phyloP scores from a whole-genome alignment of 2,888 invertebrate genomes.

The Mystacides longicornis region DNA sequence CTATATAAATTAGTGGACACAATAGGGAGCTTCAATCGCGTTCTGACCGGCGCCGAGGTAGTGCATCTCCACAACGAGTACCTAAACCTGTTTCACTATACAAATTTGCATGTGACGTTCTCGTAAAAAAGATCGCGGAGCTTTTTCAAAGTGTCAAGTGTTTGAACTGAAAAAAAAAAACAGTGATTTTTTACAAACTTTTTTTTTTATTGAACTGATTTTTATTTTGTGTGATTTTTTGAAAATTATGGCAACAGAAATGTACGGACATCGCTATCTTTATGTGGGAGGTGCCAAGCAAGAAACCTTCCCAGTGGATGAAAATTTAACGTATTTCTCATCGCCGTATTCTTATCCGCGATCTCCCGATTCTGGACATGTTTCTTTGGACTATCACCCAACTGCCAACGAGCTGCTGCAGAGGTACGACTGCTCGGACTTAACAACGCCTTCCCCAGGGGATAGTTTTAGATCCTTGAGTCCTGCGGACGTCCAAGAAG shows the following conservation, averaged over 20 bases:
- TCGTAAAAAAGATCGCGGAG: slow-evolving; percentile 18
- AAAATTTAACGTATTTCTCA: slow-evolving; percentile 22
- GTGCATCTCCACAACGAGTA: no score
- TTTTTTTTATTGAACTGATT: neutral
- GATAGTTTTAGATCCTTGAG: slow-evolving; percentile 43
- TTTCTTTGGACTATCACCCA: slow-evolving; percentile 46
- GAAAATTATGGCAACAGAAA: slow-evolving; percentile 41
- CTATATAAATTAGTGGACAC: slow-evolving; percentile 44
- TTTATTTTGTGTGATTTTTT: neutral
- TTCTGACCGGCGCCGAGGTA: slow-evolving; percentile 32
- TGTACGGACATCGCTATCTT: slow-evolving; percentile 45
- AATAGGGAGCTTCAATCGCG: slow-evolving; percentile 37
- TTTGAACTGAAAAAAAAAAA: neutral
- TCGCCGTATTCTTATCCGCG: slow-evolving; percentile 43
- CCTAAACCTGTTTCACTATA: no score
- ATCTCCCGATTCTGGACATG: slow-evolving; percentile 47
- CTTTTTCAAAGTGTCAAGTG: slow-evolving; percentile 1
- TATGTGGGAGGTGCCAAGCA: slow-evolving; percentile 33
- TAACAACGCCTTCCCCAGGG: slow-evolving; percentile 29
- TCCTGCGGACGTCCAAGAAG: slow-evolving; percentile 31
- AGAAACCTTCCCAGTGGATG: slow-evolving; percentile 42
- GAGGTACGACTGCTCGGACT: slow-evolving; percentile 24
- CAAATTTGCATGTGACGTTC: no score
- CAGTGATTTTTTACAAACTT: neutral
- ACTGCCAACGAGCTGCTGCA: slow-evolving; percentile 19